Evolutionary conservation across 2,888 invertebrate genomes (phyloP).

Genomic region (Spilarctia lutea): DNA sequence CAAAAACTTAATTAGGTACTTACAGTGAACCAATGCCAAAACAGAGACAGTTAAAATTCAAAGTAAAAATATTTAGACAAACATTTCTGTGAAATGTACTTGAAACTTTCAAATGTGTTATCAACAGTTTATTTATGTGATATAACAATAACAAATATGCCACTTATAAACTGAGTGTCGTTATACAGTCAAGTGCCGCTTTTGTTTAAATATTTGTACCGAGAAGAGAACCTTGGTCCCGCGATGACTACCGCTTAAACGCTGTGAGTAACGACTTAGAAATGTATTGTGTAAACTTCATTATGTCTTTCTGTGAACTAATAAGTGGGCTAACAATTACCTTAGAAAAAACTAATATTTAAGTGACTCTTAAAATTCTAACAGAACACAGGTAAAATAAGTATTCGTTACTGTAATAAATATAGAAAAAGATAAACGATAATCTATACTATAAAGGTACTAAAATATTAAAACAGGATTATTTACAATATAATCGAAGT

Average conservation of each 20-base stretch:
- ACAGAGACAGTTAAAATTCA: background rate
- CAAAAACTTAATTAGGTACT: no score
- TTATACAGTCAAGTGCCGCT: constrained; percentile 38
- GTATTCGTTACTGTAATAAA: no score
- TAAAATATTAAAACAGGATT: no score
- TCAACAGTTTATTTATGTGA: constrained; percentile 19
- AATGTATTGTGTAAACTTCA: background rate
- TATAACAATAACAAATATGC: constrained; percentile 17
- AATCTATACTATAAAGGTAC: no score
- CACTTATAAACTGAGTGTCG: constrained; percentile 25
- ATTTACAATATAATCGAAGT: no score
- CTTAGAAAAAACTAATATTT: no score
- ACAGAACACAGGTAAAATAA: no score
- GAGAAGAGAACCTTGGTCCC: constrained; percentile 8
- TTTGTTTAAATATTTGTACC: constrained; percentile 35
- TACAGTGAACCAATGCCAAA: background rate
- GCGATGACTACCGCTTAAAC: background rate
- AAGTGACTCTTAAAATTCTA: no score
- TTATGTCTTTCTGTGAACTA: background rate
- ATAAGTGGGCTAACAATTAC: no score
- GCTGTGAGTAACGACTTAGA: background rate
- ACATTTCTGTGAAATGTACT: constrained; percentile 7
- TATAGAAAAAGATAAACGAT: no score
- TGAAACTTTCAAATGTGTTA: constrained; percentile 9
- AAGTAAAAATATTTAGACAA: background rate